Percentiles rank a stretch among this genome's conserved stretches.
These are phyloP conservation scores for Charanyca ferruginea DNA, from an alignment of 2,888 invertebrate species.

Conservation along the genomic window DNA sequence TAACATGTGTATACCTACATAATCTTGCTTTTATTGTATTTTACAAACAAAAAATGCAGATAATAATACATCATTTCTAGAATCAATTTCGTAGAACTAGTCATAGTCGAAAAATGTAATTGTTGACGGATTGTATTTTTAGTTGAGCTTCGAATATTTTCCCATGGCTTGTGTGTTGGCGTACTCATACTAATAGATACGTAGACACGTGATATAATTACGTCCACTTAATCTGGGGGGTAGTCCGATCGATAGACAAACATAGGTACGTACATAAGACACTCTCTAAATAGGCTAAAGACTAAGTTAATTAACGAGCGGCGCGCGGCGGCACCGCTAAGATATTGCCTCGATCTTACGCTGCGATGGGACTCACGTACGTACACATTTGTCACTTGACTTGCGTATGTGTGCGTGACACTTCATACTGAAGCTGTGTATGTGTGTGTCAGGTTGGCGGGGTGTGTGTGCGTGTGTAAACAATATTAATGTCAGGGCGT, in stretches of 20 bases:
- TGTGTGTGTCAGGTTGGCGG: background rate
- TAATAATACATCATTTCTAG: background rate
- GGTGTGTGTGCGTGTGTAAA: slow-evolving; percentile 15
- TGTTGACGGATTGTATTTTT: no score
- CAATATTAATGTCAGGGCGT: slow-evolving; percentile 40
- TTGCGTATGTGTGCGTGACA: background rate
- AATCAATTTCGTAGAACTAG: background rate
- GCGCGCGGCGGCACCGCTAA: slow-evolving; percentile 48
- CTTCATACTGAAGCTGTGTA: background rate
- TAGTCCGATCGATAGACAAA: slow-evolving; percentile 16
- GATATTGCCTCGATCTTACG: slow-evolving; percentile 52
- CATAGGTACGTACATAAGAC: no score
- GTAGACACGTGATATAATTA: background rate
- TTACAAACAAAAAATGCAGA: background rate
- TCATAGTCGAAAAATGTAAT: no score
- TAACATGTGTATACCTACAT: background rate
- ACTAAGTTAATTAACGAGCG: slow-evolving; percentile 57
- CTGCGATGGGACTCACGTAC: slow-evolving; percentile 28
- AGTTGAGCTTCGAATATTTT: no score
- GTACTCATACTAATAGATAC: background rate
- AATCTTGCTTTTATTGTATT: background rate
- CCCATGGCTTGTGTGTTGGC: no score
- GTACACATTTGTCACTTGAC: slow-evolving; percentile 48
- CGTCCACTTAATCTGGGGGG: slow-evolving; percentile 8
- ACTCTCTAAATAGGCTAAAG: slow-evolving; percentile 36